A percentile compares a stretch with the other conserved stretches of the same genome.
Evolutionary conservation across 2,113 vertebrate species (phyloP).

Genomic region (Anthoscopus minutus): DNA sequence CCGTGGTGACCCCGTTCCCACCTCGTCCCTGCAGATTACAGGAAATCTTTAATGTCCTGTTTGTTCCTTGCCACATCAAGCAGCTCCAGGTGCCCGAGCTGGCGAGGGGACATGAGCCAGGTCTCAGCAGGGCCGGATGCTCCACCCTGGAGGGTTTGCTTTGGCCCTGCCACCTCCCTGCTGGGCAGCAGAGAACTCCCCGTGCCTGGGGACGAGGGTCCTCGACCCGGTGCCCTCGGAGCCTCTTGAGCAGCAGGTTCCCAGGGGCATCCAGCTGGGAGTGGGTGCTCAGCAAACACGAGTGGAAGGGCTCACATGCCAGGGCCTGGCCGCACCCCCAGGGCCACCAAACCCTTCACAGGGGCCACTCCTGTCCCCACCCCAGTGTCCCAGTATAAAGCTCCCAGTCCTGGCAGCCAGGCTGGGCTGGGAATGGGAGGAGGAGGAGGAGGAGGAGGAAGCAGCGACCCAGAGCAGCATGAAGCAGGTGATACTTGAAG

Average conservation of each 20-base stretch:
- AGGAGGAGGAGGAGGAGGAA: not conserved
- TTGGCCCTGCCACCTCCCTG: not conserved
- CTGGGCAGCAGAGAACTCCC: not conserved
- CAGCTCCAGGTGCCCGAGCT: not conserved
- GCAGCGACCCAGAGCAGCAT: not conserved
- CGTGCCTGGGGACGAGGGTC: not conserved
- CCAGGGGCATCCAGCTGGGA: not conserved
- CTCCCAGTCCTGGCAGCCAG: accelerated
- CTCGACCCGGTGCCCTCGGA: not conserved
- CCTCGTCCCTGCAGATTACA: accelerated
- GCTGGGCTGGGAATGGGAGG: not conserved
- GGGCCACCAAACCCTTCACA: not conserved
- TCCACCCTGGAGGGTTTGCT: conserved; percentile 6
- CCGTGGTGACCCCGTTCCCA: accelerated
- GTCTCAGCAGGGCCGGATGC: not conserved
- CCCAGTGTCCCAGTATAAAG: not conserved
- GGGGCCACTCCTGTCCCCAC: not conserved
- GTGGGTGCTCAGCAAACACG: not conserved
- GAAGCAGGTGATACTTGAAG: conserved; percentile 27
- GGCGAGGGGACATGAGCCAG: not conserved
- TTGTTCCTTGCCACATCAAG: not conserved
- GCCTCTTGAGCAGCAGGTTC: not conserved
- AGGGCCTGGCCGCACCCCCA: accelerated
- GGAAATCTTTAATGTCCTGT: not conserved
- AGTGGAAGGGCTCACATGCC: not conserved